These are phyloP conservation scores for Aurelia sp. DNA, from an alignment of 30 jellyfish, hydroid and myxozoan genomes.

Conservation along the genomic window DNA sequence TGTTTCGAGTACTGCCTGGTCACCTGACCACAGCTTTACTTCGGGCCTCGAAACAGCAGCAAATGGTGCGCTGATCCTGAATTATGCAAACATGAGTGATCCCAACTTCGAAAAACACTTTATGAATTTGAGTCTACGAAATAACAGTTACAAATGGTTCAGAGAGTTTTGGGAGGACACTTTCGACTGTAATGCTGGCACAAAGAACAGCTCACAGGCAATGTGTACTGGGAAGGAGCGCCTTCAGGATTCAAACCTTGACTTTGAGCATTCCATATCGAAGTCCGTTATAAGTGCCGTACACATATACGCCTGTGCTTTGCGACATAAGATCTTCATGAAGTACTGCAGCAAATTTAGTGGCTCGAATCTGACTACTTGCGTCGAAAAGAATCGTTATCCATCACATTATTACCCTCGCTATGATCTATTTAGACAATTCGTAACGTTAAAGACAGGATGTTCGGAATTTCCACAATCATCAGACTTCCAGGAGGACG, in stretches of 20 bases:
- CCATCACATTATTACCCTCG: not conserved
- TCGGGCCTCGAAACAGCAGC: slow-evolving; percentile 53
- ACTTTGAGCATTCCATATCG: not conserved
- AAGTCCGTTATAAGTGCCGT: slow-evolving; percentile 38
- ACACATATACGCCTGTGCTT: slow-evolving; percentile 12
- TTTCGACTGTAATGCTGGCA: slow-evolving; percentile 26
- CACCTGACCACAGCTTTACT: not conserved
- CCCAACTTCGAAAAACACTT: slow-evolving; percentile 29
- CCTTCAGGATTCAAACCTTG: not conserved
- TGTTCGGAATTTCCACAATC: slow-evolving; percentile 9
- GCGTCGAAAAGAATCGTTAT: not conserved
- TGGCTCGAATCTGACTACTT: not conserved
- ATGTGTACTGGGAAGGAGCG: slow-evolving; percentile 51
- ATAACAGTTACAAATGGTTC: slow-evolving; percentile 63
- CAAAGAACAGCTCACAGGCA: not conserved
- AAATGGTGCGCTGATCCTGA: slow-evolving; percentile 56
- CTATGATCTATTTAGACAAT: not conserved
- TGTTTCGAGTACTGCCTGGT: slow-evolving; percentile 36
- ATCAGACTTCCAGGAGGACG: not conserved
- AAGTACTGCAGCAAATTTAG: slow-evolving; percentile 3
- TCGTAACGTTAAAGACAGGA: not conserved
- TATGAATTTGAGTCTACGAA: slow-evolving; percentile 11
- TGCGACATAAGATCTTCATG: not conserved
- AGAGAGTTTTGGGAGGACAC: slow-evolving; percentile 65
- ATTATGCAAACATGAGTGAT: slow-evolving; percentile 2